A percentile compares a stretch with the other conserved stretches of the same genome.
Conservation (phyloP, 2,113 vertebrate genomes). For the Gobius niger region DNA sequence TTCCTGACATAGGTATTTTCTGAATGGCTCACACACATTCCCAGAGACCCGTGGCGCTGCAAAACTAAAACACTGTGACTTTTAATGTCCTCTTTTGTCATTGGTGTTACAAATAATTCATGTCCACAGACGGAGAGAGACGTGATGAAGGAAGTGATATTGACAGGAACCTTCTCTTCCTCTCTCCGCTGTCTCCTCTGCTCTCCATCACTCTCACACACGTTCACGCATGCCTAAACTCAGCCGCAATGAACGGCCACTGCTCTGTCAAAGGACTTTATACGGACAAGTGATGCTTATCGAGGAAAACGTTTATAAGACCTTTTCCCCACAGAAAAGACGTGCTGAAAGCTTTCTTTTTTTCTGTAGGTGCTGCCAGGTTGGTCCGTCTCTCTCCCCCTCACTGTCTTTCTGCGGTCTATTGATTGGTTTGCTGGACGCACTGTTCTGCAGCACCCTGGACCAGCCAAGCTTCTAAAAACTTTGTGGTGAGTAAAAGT, state of each 20-base stretch:
- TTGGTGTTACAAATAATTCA: slow-evolving; percentile 58
- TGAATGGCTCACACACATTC: background rate
- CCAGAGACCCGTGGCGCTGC: slow-evolving; percentile 14
- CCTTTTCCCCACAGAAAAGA: slow-evolving; percentile 4
- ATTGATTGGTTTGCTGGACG: slow-evolving; percentile 1
- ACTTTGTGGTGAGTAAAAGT: too few species aligned
- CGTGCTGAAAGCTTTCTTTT: background rate
- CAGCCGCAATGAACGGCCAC: slow-evolving; percentile 1
- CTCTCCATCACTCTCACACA: slow-evolving; percentile 53
- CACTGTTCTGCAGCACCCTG: background rate
- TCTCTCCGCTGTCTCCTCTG: slow-evolving; percentile 63
- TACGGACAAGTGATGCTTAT: slow-evolving; percentile 23
- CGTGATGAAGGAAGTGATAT: slow-evolving; percentile 59
- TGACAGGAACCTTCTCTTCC: slow-evolving; percentile 65
- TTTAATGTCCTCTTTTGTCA: slow-evolving; percentile 42
- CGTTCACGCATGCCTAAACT: background rate
- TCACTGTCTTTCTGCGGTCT: background rate
- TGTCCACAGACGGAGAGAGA: slow-evolving; percentile 14
- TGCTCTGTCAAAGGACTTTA: slow-evolving; percentile 9
- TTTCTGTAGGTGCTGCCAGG: background rate
- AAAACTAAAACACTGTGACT: slow-evolving; percentile 19
- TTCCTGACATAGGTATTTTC: too few species aligned
- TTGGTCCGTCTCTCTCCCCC: background rate
- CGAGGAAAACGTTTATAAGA: slow-evolving; percentile 15
- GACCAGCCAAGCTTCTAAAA: too few species aligned